A percentile compares a stretch with the other conserved stretches of the same genome.
phyloP scores from a whole-genome alignment of 2,888 invertebrate genomes.

The Plusia festucae region DNA sequence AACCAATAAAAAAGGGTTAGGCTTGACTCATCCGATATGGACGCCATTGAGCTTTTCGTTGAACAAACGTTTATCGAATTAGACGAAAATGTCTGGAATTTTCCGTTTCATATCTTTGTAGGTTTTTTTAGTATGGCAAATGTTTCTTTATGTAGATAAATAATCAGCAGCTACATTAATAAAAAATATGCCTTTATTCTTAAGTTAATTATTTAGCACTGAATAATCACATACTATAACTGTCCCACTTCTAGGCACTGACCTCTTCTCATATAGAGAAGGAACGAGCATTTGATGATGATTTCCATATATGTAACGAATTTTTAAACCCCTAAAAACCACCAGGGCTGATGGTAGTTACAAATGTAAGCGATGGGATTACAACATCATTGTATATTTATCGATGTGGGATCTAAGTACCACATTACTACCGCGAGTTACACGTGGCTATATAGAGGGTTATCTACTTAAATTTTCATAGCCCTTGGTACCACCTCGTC shows the following conservation, averaged over 20 bases:
- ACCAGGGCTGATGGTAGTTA: slow-evolving; percentile 7
- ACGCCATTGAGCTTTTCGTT: slow-evolving; percentile 9
- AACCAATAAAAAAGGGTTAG: slow-evolving; percentile 39
- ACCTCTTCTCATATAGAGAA: no score
- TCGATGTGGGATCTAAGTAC: slow-evolving; percentile 4
- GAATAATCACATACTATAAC: no score
- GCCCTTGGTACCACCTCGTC: not conserved
- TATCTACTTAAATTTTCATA: slow-evolving; percentile 8
- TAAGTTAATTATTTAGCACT: no score
- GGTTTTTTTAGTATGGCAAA: not conserved
- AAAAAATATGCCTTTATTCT: no score
- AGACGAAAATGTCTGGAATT: not conserved
- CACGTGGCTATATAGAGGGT: not conserved
- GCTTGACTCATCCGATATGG: slow-evolving; percentile 31
- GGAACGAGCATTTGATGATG: no score
- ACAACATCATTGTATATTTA: slow-evolving; percentile 26
- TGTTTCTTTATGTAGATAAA: not conserved
- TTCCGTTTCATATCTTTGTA: not conserved
- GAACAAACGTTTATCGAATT: not conserved
- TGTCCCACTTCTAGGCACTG: no score
- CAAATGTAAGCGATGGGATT: slow-evolving; percentile 16
- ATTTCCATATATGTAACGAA: no score
- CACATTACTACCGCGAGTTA: not conserved
- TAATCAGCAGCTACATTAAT: no score
- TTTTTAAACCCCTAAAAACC: not conserved